Base-by-base conservation (phyloP, 2,797 vertebrate species). In the Smutsia gigantea region DNA sequence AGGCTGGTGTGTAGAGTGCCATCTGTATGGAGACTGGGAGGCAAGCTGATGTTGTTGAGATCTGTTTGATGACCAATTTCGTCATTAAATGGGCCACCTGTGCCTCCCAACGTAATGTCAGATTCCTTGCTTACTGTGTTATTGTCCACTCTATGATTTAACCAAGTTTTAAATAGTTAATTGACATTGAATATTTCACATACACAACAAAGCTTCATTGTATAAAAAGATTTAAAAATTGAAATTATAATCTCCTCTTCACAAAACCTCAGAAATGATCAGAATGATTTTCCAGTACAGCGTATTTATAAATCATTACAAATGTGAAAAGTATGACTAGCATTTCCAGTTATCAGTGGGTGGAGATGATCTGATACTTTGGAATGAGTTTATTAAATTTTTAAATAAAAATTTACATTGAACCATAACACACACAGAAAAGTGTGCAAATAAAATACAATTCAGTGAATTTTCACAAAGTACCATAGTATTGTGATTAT, bases 321-420 rank as follows among this genome's bases (percentile, higher is more conserved):
- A 88, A 74, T 78, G 71, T 46, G n/a, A 87, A 84, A 72, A 82
- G 37, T 19, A 72, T 21, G 39, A 75, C 61, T 75, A 86, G 91
- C 74, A 92, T 96, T 94, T 96, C 63, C 78, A 93, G 78, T 86
- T 90, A 71, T 84, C 86, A 42, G 86, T 7, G 57, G 19, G 13
- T 37, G 4, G 59, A 61, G 77, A 63, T 63, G n/a, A 57, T 34
- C 49, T 94, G 59, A 87, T 25, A 93, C 42, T 95, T 74, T 63
- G 66, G 72, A 90, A 90, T 68, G 34, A 27, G 61, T 87, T 81
- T 55, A 57, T 81, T 81, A 49, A 31, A 86, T 31, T 95, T 83
- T 94, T 71, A 78, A 94, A 68, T 92, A 93, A 75, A 90, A 66
- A 10, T 87, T 96, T 92, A 61, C 21, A 23, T 87, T 27, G 18